Base-by-base conservation (phyloP, 2,113 vertebrate species). In the Psilopsiagon aymara region DNA sequence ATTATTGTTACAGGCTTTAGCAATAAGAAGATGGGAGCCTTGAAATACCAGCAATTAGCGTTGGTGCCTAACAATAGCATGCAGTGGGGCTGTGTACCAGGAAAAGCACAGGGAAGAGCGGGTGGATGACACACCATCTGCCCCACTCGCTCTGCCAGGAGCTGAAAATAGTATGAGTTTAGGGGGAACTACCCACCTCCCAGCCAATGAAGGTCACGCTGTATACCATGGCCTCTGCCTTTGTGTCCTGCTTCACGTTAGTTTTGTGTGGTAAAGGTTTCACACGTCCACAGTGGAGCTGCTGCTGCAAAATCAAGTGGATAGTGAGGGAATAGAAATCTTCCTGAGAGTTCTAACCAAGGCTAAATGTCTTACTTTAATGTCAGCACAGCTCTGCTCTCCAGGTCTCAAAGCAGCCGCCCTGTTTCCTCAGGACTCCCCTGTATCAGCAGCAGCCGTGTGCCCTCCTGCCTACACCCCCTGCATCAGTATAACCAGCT, bases 1-100 rank as follows among this genome's bases (percentile, higher is more conserved):
- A 95, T 95, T 96, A 95, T 92, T 96, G 96, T 71, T 96, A 89
- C 77, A 82, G 95, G 90, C 95, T 94, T 96, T 94, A 93, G 95
- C 92, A 96, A 94, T 93, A 93, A 60, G 92, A 93, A 94, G 94
- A 81, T 79, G 60, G 86, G 90, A 95, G 90, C 86, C 88, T 93
- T 94, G 92, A 95, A 96, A 96, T 43, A 93, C 92, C 92, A 76
- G 94, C 94, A 96, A 95, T 96, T 96, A 95, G 90, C 2, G 1
- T 64, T 96, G 82, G 6, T 55, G 77, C 78, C 94, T 96, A 94
- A 96, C 95, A 96, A 96, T 94, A 93, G 90, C 85, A 43, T 5
- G 31, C 88, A 4, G 39, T 90, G 90, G 94, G 92, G 92, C 92
- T 94, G 85, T 70, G 92, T 94, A 93, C 17, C 1, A 77, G 44